A percentile compares a stretch with the other conserved stretches of the same genome.
Conservation (phyloP, 2,797 vertebrate genomes). For the Mormyrus hasselquistii region DNA sequence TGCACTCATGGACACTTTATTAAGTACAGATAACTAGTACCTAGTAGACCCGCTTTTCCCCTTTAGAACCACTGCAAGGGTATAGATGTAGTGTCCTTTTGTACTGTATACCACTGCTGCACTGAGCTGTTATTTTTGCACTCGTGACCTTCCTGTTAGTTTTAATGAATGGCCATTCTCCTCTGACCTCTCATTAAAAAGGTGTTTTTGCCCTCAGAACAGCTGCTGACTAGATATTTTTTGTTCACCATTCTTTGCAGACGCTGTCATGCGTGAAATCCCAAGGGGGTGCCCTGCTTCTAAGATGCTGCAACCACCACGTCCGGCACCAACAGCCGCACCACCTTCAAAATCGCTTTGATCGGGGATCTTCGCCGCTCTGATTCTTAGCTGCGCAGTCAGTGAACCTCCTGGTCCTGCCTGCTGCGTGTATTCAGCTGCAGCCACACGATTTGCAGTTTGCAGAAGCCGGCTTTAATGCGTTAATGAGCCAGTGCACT, state of each 20-base stretch:
- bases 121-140: constrained; percentile 7
- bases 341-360: not conserved
- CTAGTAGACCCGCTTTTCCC: not conserved
- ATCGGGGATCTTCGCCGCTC: not conserved
- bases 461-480: not conserved
- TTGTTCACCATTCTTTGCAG: not conserved
- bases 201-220: constrained; percentile 3
- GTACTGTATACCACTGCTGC: not conserved
- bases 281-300: not conserved
- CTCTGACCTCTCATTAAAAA: not conserved
- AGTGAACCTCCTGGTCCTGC: not conserved
- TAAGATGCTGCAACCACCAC: not conserved
- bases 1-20: not conserved
- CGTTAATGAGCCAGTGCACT: not conserved
- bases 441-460: not conserved
- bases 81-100: not conserved
- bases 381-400: not conserved
- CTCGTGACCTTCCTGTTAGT: not conserved
- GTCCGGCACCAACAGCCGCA: not conserved
- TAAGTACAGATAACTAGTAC: not conserved
- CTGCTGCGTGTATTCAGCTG: not conserved
- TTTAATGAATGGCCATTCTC: not conserved
- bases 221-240: not conserved
- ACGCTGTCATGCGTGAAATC: not conserved
- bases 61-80: not conserved